Base-by-base conservation (phyloP, 2,113 vertebrate species). In the Pangasianodon hypophthalmus region DNA sequence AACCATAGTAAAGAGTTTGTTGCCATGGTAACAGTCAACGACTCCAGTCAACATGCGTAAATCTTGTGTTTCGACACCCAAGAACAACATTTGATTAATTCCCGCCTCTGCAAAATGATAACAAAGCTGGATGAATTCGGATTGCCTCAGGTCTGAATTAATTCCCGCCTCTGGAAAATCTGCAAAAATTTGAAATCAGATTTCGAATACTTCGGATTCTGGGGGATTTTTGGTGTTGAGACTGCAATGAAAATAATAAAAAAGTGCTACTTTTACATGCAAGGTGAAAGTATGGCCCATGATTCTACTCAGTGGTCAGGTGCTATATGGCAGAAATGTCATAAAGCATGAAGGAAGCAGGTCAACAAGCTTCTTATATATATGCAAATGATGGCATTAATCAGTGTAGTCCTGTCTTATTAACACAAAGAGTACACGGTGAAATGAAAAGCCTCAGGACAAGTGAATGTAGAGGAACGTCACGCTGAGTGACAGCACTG, bases 351-450 rank as follows among this genome's bases (percentile, higher is more conserved):
- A 54, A 77, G 73, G 41, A 46, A 77, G 41, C 73, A 48, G 21
- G 13, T 48, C 10, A 77, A 13, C 19, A 80, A 82, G 81, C 82
- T 58, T 54, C 60, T 62, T 69, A 52, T 89, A 67, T 82, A 16
- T 54, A 90, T 80, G 85, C 50, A 48, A 85, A 62, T 58, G 13
- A 10, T 75, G 91, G 52, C 41, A 90, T 90, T 77, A 29, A 50
- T 82, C 86, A 56, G 79, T 84, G 73, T 75, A n/a, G 87, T 82
- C 77, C 4, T 67, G 44, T 88, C 24, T 88, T 84, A 88, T 87
- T 67, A 88, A 50, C 71, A 84, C 58, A 44, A 69, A 46, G 75
- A n/a, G 87, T 67, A 41, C 77, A 88, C n/a, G 32, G 37, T 62
- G 64, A 67, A 88, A 82, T 88, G 37, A 82, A 87, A 75, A 86